phyloP scores from a whole-genome alignment of 2,797 vertebrate species.

The Philypnodon macrostomus region DNA sequence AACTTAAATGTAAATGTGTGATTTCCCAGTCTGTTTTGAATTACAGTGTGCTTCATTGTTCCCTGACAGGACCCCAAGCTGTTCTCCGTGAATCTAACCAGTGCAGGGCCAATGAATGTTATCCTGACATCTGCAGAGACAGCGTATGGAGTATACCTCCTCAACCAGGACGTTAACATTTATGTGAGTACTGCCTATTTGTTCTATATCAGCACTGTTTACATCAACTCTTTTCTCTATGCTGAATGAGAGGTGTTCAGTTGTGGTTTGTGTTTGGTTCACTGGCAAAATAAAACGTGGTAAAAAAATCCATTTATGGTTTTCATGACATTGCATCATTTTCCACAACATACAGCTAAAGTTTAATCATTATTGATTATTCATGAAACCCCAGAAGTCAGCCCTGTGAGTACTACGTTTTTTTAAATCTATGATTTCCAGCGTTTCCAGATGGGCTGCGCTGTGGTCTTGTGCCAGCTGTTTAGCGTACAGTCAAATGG shows the following conservation, averaged over 20 bases:
- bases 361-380: conserved; percentile 7
- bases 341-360: background rate
- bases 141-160: rapidly evolving
- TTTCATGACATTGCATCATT: background rate
- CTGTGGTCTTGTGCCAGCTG: conserved; percentile 50
- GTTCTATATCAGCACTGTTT: background rate
- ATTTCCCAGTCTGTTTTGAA: background rate
- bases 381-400: conserved; percentile 5
- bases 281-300: background rate
- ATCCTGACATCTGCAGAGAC: conserved; percentile 41
- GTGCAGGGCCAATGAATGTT: conserved; percentile 50
- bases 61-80: background rate
- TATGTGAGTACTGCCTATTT: conserved; percentile 60
- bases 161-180: conserved; percentile 28
- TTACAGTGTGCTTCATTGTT: conserved; percentile 10
- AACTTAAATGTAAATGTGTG: background rate
- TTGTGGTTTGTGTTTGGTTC: background rate
- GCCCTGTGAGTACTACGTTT: background rate
- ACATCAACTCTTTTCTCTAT: background rate
- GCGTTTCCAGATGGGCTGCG: conserved; percentile 35
- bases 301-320: background rate
- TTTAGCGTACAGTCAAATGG: conserved; percentile 42
- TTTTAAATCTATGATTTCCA: conserved; percentile 23
- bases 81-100: conserved; percentile 11
- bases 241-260: background rate